Evolutionary conservation across 2,113 vertebrate species (phyloP), one percentile per base, ranked within the genome.

Genomic region (Anolis sagrei): DNA sequence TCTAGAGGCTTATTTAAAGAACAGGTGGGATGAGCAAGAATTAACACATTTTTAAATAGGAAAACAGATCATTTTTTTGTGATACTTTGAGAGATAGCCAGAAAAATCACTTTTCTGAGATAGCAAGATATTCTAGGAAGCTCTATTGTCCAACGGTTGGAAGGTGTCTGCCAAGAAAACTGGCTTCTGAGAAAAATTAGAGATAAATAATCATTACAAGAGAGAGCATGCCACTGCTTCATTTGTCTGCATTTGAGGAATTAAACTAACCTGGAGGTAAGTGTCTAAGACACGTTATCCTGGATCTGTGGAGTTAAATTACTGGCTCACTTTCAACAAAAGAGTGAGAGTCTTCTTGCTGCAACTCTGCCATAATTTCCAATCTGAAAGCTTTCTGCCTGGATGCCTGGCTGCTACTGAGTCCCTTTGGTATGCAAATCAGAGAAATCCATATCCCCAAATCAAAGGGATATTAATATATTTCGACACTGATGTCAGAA

Each of bases 61-160:
- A 89, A 29, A 51, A 77, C 0, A 23, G 5, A 13, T n/a, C 66
- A 7, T 61, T 86, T 72, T 1, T 5, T 84, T n/a, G 48, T 90
- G 88, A 72, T 58, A 13, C 54, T 58, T 83, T 87, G 83, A 76
- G 14, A 29, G 48, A 48, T 36, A 81, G 83, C 19, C 29, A 61
- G 49, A 58, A 68, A 25, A 84, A 92, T 58, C 49, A 0, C 66
- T 84, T 79, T 92, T 85, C 32, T 80, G 86, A 85, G 84, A 76
- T 89, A 89, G 0, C 0, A 81, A 84, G 58, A 73, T 34, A 32
- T 86, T 84, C 87, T 70, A 86, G 72, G 82, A 29, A 86, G 69
- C 75, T 78, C 32, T 32, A 81, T 1, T 81, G 79, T 16, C 44
- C 18, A 29, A 76, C 10, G 32, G 48, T 44, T 68, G 61, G 54